A percentile compares a stretch with the other conserved stretches of the same genome.
phyloP scores from a whole-genome alignment of 2,113 vertebrate genomes.

The Cromileptes altivelis region DNA sequence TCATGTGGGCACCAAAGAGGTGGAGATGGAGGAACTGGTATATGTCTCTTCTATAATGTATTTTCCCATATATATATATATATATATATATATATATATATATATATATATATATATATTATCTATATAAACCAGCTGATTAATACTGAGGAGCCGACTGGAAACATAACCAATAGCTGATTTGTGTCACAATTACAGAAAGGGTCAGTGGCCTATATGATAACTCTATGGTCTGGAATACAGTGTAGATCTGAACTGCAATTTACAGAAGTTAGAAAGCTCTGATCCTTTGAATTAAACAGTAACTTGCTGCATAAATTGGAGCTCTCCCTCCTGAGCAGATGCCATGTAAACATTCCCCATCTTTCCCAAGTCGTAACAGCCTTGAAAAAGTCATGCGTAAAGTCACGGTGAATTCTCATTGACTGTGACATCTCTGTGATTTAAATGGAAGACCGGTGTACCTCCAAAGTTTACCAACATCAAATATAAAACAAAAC shows the following conservation, averaged over 20 bases:
- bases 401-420: conserved; percentile 62
- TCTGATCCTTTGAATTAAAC: conserved; percentile 60
- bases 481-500: conserved; percentile 84
- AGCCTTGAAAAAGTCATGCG: conserved; percentile 65
- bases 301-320: conserved; percentile 55
- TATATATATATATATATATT: too few species aligned
- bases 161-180: background rate
- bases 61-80: too few species aligned
- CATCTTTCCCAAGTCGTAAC: conserved; percentile 31
- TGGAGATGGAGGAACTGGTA: too few species aligned
- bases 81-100: too few species aligned
- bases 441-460: conserved; percentile 82
- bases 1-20: background rate
- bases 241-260: background rate
- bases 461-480: conserved; percentile 78
- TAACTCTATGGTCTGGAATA: background rate
- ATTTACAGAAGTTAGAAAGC: conserved; percentile 20
- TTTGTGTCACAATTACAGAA: background rate
- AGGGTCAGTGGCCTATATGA: background rate
- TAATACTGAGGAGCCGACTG: too few species aligned
- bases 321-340: conserved; percentile 45
- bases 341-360: conserved; percentile 66
- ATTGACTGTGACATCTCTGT: conserved; percentile 78
- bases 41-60: too few species aligned
- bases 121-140: background rate